Evolutionary conservation across 2,888 invertebrate species (phyloP).

Genomic region (Lymantria dispar): DNA sequence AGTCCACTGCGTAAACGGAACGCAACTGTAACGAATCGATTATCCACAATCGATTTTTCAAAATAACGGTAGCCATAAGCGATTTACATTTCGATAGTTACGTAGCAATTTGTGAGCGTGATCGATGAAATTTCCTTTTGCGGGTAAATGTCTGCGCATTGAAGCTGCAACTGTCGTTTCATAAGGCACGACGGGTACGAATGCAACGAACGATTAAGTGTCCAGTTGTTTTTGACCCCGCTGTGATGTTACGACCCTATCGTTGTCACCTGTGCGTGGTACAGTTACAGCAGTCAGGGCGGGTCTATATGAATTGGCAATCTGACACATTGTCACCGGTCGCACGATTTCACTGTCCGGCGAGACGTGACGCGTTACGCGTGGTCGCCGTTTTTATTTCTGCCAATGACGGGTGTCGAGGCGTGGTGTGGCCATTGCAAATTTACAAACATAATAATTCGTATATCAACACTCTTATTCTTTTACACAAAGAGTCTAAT

Average conservation of each 20-base stretch:
- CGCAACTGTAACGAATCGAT: slow-evolving; percentile 76
- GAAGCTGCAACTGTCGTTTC: slow-evolving; percentile 78
- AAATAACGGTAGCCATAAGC: slow-evolving; percentile 75
- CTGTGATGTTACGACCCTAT: slow-evolving; percentile 25
- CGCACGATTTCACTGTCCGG: slow-evolving; percentile 79
- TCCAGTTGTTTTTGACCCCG: slow-evolving; percentile 51
- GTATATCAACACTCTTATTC: slow-evolving; percentile 44
- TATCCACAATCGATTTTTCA: slow-evolving; percentile 75
- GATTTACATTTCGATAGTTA: slow-evolving; percentile 78
- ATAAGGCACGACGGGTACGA: slow-evolving; percentile 73
- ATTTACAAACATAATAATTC: slow-evolving; percentile 46
- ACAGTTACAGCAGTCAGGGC: slow-evolving; percentile 28
- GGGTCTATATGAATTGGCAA: slow-evolving; percentile 49
- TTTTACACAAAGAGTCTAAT: slow-evolving; percentile 44
- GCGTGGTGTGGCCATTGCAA: slow-evolving; percentile 73
- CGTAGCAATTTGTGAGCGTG: slow-evolving; percentile 76
- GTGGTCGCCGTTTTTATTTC: slow-evolving; percentile 81
- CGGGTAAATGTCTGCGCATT: slow-evolving; percentile 75
- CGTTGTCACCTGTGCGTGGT: slow-evolving; percentile 6
- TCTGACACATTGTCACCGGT: slow-evolving; percentile 77
- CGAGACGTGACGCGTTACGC: slow-evolving; percentile 80
- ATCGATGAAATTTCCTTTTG: slow-evolving; percentile 77
- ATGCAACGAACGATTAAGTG: slow-evolving; percentile 53
- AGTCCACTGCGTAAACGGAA: slow-evolving; percentile 65
- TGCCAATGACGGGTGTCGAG: slow-evolving; percentile 82